Percentiles rank a stretch among this genome's conserved stretches.
These are phyloP conservation scores for Epirrhoe alternata DNA, from an alignment of 2,888 invertebrate species.

Conservation along the genomic window DNA sequence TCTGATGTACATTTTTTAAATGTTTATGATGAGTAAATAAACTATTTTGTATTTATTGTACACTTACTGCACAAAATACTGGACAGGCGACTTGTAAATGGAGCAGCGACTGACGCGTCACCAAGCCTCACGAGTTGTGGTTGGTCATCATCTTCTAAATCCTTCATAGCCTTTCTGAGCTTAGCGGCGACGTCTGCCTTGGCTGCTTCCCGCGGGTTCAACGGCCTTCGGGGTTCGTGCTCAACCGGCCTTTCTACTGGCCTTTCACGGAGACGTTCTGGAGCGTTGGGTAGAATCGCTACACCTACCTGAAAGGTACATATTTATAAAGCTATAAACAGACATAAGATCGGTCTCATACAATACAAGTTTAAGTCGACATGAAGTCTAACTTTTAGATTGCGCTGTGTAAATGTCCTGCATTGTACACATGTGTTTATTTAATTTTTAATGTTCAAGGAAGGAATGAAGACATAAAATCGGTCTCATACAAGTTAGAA, in stretches of 20 bases:
- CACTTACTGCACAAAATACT: constrained; percentile 97
- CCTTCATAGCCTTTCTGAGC: constrained; percentile 90
- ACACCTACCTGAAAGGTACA: constrained; percentile 88
- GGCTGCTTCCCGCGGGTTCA: constrained; percentile 61
- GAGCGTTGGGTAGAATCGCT: constrained; percentile 94
- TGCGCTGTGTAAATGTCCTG: too few relatives aligned
- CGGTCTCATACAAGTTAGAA: too few relatives aligned
- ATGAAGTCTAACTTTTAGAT: too few relatives aligned
- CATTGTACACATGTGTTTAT: too few relatives aligned
- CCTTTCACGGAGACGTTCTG: constrained; percentile 79
- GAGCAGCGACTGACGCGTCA: constrained; percentile 99
- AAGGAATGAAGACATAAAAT: too few relatives aligned
- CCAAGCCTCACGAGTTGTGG: constrained; percentile 97
- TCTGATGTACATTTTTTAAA: too few relatives aligned
- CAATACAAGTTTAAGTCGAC: too few relatives aligned
- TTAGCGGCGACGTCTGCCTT: constrained; percentile 74
- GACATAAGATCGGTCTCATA: too few relatives aligned
- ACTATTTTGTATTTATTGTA: background rate
- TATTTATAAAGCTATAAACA: background rate
- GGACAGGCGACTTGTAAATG: constrained; percentile 98
- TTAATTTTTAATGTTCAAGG: too few relatives aligned
- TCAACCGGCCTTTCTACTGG: constrained; percentile 87
- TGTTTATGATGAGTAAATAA: background rate
- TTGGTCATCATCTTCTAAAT: constrained; percentile 94
- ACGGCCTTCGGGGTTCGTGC: constrained; percentile 79